Conservation (phyloP, 2,888 invertebrate species). For the Thereva nobilitata region DNA sequence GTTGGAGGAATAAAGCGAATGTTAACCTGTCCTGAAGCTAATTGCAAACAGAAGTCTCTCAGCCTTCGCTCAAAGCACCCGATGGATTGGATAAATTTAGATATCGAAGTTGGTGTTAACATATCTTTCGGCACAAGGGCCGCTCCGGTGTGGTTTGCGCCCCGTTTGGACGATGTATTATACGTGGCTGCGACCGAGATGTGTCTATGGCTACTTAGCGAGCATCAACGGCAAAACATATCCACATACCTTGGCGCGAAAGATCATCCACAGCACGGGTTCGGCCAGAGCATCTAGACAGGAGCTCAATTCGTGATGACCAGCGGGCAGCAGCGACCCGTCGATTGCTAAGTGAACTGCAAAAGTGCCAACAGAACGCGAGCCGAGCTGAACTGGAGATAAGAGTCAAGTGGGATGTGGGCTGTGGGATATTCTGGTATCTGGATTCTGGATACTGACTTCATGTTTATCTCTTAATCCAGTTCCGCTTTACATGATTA, state of each 20-base stretch:
- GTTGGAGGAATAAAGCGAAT: slow-evolving; percentile 56
- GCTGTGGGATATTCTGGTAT: too few relatives aligned
- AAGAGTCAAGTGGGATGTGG: too few relatives aligned
- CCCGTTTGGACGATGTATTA: not conserved
- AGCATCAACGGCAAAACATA: slow-evolving; percentile 19
- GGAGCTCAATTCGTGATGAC: slow-evolving; percentile 29
- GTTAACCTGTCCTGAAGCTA: slow-evolving; percentile 46
- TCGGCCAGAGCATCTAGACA: slow-evolving; percentile 17
- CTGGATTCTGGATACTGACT: slow-evolving; percentile 18
- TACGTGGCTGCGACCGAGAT: not conserved
- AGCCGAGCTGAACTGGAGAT: too few relatives aligned
- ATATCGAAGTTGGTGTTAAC: slow-evolving; percentile 27
- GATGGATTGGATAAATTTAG: slow-evolving; percentile 37
- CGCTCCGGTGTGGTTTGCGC: slow-evolving; percentile 16
- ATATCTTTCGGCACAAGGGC: slow-evolving; percentile 24
- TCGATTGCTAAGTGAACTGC: not conserved
- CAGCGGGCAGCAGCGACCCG: slow-evolving; percentile 4
- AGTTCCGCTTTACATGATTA: slow-evolving; percentile 43
- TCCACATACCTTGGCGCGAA: slow-evolving; percentile 17
- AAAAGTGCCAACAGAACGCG: too few relatives aligned
- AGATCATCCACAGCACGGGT: slow-evolving; percentile 26
- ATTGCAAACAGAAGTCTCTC: slow-evolving; percentile 40
- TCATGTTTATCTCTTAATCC: slow-evolving; percentile 43
- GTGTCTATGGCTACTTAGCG: slow-evolving; percentile 13
- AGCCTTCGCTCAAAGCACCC: slow-evolving; percentile 32